Conservation (phyloP, 2,113 vertebrate genomes). For the Xiphophorus hellerii region DNA sequence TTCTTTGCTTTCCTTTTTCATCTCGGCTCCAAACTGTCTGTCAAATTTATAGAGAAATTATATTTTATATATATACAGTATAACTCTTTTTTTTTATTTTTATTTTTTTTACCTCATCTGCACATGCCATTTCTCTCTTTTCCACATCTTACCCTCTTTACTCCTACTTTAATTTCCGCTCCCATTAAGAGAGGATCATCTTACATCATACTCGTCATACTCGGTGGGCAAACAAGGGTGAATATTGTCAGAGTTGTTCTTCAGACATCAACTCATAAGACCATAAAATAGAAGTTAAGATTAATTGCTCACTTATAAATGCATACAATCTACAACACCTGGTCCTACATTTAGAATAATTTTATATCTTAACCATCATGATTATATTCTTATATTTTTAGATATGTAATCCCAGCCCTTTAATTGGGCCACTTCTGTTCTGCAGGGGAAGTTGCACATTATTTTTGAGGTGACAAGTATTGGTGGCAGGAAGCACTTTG, state of each 20-base stretch:
- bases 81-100: not conserved
- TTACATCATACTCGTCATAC: not conserved
- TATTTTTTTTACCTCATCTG: not conserved
- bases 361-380: not conserved
- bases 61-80: not conserved
- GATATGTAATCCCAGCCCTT: not conserved
- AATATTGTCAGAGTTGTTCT: not conserved
- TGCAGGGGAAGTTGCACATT: not conserved
- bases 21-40: conserved; percentile 22
- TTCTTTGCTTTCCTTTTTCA: conserved; percentile 1
- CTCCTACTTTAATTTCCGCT: conserved; percentile 18
- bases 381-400: not conserved
- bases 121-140: not conserved
- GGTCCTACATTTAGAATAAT: not conserved
- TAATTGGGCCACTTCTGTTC: not conserved
- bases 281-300: not conserved
- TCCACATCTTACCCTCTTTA: not conserved
- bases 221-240: not conserved
- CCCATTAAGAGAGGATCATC: not conserved
- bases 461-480: not conserved
- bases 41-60: conserved; percentile 6
- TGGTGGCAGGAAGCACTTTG: not conserved
- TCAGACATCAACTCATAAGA: not conserved
- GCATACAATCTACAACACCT: not conserved
- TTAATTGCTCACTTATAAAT: not conserved